Evolutionary conservation across 2,113 vertebrate species (phyloP), one percentile per base, ranked within the genome.

Genomic region (Pogona vitticeps): DNA sequence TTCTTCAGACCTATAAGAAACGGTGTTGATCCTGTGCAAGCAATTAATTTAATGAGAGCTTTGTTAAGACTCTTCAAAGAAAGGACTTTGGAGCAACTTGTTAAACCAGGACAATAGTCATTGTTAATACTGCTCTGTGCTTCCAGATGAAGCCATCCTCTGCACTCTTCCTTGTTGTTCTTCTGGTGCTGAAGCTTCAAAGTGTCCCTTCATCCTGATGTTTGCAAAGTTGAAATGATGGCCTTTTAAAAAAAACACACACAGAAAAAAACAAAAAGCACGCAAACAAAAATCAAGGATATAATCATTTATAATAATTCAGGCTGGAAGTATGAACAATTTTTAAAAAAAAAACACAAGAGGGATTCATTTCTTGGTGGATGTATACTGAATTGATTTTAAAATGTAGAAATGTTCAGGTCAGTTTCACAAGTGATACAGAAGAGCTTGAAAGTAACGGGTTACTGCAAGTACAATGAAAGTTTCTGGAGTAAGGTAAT

Each of bases 181-280:
- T 96, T 93, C 94, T 95, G 96, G 96, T 97, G 97, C 96, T 97
- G 94, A 93, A 91, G 94, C 94, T 95, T 95, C 89, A 82, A 82
- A 95, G 94, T 95, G 91, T 94, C 94, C 94, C 95, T 94, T 93
- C 91, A 92, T 92, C 93, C 91, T 92, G 93, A 92, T 93, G 93
- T 92, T 94, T 92, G 91, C 92, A 80, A 94, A 92, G 90, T 75
- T 86, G 91, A 94, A 91, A 89, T 91, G 71, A 88, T 90, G 92
- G 93, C 95, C 95, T 95, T 94, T 91, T 88, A 89, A 83, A 63
- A 28, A 63, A 77, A 65, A 59, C 33, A 81, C 5, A 52, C 5
- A 52, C 5, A 52, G 46, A n/a, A 31, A 59, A 6, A 92, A 3
- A 81, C 86, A 90, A 91, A 89, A 91, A 92, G 88, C 23, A 59